phyloP scores from a whole-genome alignment of 2,797 vertebrate species.

The Sebastes hopkinsi region DNA sequence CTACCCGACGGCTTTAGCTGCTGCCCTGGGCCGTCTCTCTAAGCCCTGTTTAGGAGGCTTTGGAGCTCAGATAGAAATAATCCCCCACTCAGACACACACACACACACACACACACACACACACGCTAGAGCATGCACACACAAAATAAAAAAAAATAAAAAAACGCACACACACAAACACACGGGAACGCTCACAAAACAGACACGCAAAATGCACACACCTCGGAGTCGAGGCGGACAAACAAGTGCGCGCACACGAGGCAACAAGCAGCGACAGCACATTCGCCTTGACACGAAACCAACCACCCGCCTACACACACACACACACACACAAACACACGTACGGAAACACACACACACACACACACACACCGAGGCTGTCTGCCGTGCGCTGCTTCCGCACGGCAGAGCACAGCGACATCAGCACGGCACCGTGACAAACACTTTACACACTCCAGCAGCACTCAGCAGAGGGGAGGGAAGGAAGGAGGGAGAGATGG shows the following conservation, averaged over 20 bases:
- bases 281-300: constrained; percentile 70
- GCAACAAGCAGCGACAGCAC: constrained; percentile 69
- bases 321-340: neutral
- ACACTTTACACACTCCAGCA: constrained; percentile 81
- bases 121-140: constrained; percentile 28
- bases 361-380: constrained; percentile 35
- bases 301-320: constrained; percentile 62
- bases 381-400: constrained; percentile 62
- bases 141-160: constrained; percentile 7
- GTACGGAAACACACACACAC: neutral
- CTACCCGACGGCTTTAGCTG: constrained; percentile 77
- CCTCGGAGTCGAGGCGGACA: constrained; percentile 42
- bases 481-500: constrained; percentile 49
- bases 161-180: neutral
- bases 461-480: constrained; percentile 70
- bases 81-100: constrained; percentile 78
- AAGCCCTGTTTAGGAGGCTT: constrained; percentile 82
- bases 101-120: constrained; percentile 57
- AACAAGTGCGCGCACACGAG: constrained; percentile 46
- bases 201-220: constrained; percentile 32
- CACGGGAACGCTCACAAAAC: constrained; percentile 7
- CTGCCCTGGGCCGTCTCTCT: constrained; percentile 82
- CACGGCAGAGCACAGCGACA: constrained; percentile 74
- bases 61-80: constrained; percentile 84
- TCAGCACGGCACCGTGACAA: constrained; percentile 79